phyloP scores from a whole-genome alignment of 1,140 invertebrate species.

The Idris sp. region DNA sequence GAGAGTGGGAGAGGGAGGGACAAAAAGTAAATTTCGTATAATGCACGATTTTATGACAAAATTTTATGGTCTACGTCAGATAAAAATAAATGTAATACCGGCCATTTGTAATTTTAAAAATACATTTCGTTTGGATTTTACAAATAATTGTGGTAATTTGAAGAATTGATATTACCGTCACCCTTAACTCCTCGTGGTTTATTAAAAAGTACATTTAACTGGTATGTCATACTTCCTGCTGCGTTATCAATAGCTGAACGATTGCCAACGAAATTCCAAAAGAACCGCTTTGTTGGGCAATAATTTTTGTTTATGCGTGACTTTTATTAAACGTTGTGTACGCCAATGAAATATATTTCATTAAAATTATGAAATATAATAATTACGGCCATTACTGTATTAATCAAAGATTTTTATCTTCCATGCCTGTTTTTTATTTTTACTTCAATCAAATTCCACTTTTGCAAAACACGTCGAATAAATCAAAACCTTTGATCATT shows the following conservation, averaged over 20 bases:
- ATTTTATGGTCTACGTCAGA: constrained; percentile 41
- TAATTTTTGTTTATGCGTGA: constrained; percentile 57
- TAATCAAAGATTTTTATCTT: too few relatives aligned
- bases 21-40: constrained; percentile 52
- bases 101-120: constrained; percentile 59
- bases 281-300: constrained; percentile 55
- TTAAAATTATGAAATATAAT: constrained; percentile 46
- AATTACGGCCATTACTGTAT: too few relatives aligned
- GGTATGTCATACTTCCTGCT: constrained; percentile 41
- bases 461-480: constrained; percentile 26
- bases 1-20: too few relatives aligned
- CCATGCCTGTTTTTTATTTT: too few relatives aligned
- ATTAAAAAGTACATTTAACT: constrained; percentile 55
- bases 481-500: constrained; percentile 12
- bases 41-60: constrained; percentile 47
- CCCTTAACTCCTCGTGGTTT: constrained; percentile 23
- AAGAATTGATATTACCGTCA: constrained; percentile 43
- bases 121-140: constrained; percentile 44
- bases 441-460: neutral
- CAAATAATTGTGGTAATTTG: constrained; percentile 57
- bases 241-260: constrained; percentile 56
- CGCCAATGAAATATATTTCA: constrained; percentile 40
- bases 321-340: constrained; percentile 48
- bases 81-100: constrained; percentile 55
- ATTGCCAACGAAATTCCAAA: constrained; percentile 55